Evolutionary conservation across 2,113 vertebrate genomes (phyloP).

Genomic region (Neogobius melanostomus): DNA sequence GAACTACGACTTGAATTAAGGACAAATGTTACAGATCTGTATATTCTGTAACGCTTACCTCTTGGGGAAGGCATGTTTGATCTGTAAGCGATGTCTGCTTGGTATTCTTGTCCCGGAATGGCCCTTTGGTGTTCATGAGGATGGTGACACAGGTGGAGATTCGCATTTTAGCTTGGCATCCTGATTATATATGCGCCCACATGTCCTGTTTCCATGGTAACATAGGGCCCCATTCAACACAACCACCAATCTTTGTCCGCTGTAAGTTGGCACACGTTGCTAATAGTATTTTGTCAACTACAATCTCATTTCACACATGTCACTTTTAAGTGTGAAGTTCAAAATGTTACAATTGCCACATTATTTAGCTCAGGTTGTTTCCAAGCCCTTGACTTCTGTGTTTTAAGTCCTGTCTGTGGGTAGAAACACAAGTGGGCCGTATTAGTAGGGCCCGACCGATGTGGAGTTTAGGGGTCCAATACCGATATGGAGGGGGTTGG

Average conservation of each 20-base stretch:
- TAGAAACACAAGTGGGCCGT: conserved; percentile 32
- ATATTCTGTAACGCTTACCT: conserved; percentile 44
- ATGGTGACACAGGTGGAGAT: conserved; percentile 43
- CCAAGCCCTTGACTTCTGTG: conserved; percentile 14
- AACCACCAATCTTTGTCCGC: conserved; percentile 37
- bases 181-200: conserved; percentile 38
- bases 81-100: conserved; percentile 25
- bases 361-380: conserved; percentile 43
- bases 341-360: conserved; percentile 49
- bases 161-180: conserved; percentile 12
- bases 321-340: conserved; percentile 41
- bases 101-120: conserved; percentile 18
- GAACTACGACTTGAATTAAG: conserved; percentile 10
- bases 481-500: too few relatives aligned
- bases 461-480: too few relatives aligned
- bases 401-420: conserved; percentile 19
- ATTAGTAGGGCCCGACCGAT: conserved; percentile 37
- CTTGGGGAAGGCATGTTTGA: conserved; percentile 24
- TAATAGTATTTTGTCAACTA: conserved; percentile 29
- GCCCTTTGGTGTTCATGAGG: conserved; percentile 19
- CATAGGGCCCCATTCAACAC: conserved; percentile 24
- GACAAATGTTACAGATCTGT: conserved; percentile 51
- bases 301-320: conserved; percentile 7
- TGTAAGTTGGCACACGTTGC: conserved; percentile 31
- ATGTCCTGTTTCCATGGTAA: conserved; percentile 66